Conservation (phyloP, 1,140 invertebrate genomes). For the Polypedilum pembai region DNA sequence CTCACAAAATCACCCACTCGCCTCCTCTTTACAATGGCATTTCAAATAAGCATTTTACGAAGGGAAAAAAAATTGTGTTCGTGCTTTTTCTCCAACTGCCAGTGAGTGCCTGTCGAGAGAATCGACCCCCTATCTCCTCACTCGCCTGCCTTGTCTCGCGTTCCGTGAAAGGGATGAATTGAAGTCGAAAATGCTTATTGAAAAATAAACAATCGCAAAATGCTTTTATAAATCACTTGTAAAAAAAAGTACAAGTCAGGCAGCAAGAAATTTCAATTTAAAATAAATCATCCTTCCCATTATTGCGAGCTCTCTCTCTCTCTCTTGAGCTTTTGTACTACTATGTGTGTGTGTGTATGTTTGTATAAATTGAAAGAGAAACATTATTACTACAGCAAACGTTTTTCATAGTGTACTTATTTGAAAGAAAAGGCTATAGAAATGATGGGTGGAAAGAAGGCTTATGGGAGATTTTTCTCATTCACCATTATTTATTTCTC, state of each 20-base stretch:
- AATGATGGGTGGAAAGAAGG: not conserved
- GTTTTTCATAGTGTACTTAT: not conserved
- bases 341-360: not conserved
- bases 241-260: not conserved
- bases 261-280: slow-evolving; percentile 24
- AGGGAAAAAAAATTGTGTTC: not conserved
- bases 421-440: not conserved
- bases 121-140: not conserved
- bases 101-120: not conserved
- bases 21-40: not conserved
- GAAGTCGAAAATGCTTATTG: slow-evolving; percentile 12
- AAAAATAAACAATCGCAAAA: slow-evolving; percentile 20
- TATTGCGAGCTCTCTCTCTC: not conserved
- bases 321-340: slow-evolving; percentile 27
- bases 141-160: not conserved
- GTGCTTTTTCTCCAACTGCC: not conserved
- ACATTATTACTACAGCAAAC: not conserved
- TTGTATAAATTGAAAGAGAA: not conserved
- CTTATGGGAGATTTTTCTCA: slow-evolving; percentile 1
- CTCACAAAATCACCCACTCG: too few relatives aligned
- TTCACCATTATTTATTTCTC: not conserved
- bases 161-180: slow-evolving; percentile 16
- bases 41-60: slow-evolving; percentile 13
- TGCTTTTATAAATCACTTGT: slow-evolving; percentile 21
- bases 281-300: slow-evolving; percentile 26